These are phyloP conservation scores for Mylabris phalerata DNA, from an alignment of 1,140 invertebrate genomes.

Conservation along the genomic window DNA sequence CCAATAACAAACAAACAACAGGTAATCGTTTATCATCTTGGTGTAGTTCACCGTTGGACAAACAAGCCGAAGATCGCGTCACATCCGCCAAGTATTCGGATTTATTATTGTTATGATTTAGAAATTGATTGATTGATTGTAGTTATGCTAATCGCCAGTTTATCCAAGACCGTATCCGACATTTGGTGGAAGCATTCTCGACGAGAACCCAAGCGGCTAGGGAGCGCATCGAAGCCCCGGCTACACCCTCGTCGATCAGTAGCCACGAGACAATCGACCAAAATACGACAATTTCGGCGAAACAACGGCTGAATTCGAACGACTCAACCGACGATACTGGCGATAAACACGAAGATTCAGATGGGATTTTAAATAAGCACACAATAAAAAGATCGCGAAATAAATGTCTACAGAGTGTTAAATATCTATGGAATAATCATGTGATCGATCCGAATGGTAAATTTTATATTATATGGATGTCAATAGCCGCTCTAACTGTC, in stretches of 20 bases:
- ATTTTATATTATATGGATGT: constrained; percentile 76
- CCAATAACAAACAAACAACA: constrained; percentile 16
- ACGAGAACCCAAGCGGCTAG: constrained; percentile 50
- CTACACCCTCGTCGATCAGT: constrained; percentile 53
- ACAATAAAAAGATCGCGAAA: background rate
- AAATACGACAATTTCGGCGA: background rate
- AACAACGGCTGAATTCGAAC: constrained; percentile 21
- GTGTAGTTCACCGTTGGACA: constrained; percentile 35
- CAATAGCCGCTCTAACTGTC: constrained; percentile 69
- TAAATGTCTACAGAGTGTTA: background rate
- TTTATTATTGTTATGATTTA: background rate
- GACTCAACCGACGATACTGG: constrained; percentile 28
- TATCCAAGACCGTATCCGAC: constrained; percentile 48
- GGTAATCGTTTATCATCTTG: constrained; percentile 24
- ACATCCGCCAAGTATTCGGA: background rate
- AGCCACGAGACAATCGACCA: constrained; percentile 16
- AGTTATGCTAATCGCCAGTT: constrained; percentile 37
- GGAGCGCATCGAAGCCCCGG: constrained; percentile 51
- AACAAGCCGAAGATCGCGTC: constrained; percentile 5
- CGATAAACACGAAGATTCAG: constrained; percentile 3
- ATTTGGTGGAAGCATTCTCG: constrained; percentile 53
- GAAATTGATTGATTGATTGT: constrained; percentile 1
- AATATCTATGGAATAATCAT: constrained; percentile 18
- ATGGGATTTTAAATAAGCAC: background rate
- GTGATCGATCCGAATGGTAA: constrained; percentile 52